Percentiles rank a stretch among this genome's conserved stretches.
These are phyloP conservation scores for Scarus forsteni DNA, from an alignment of 2,797 vertebrate genomes.

Conservation along the genomic window DNA sequence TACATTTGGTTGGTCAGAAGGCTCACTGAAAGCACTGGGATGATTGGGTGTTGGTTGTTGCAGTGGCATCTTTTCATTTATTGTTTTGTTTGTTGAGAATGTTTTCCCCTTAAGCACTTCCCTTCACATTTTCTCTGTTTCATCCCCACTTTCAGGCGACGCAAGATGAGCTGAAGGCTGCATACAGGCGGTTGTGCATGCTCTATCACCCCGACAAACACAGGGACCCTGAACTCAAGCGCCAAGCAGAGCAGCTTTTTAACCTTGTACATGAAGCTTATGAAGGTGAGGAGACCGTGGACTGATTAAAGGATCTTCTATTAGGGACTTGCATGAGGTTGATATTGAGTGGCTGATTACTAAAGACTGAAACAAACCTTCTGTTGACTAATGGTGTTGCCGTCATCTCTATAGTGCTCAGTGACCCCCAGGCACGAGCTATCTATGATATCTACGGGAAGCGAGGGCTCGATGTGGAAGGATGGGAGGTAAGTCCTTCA, in stretches of 20 bases:
- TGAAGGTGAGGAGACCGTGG: constrained; percentile 88
- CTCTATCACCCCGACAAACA: constrained; percentile 99
- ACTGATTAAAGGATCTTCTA: neutral
- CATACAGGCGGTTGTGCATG: constrained; percentile 97
- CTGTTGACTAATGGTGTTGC: constrained; percentile 3
- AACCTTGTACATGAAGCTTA: constrained; percentile 98
- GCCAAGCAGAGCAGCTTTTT: constrained; percentile 95
- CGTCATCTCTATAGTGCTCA: constrained; percentile 89
- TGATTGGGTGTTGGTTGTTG: neutral
- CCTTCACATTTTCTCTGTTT: constrained; percentile 1
- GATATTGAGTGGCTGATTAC: neutral
- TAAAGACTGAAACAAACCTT: neutral
- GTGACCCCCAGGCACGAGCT: constrained; percentile 95
- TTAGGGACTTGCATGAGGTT: neutral
- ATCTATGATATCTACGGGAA: constrained; percentile 99
- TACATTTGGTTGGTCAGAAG: no score
- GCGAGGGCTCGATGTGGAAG: constrained; percentile 97
- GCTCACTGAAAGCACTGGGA: neutral
- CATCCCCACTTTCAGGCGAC: constrained; percentile 86
- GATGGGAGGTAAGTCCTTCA: constrained; percentile 94
- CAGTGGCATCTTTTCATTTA: neutral
- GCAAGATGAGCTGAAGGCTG: constrained; percentile 95
- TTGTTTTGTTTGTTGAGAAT: neutral
- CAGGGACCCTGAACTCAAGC: constrained; percentile 95
- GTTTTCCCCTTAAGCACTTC: neutral